Conservation (phyloP, 2,797 vertebrate genomes). For the Tauraco hartlaubi region DNA sequence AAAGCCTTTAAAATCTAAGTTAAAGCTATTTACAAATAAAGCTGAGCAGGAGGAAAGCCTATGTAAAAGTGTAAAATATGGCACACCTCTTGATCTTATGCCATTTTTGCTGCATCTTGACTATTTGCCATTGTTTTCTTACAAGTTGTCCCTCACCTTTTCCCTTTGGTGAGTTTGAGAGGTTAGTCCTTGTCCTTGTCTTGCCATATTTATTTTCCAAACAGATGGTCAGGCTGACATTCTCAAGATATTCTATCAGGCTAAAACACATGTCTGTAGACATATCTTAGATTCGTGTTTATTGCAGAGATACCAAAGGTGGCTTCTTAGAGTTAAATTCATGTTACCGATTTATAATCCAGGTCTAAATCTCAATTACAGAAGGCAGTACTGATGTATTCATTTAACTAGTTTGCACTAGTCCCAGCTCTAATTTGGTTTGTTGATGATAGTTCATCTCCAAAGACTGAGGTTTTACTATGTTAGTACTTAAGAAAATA, state of each 20-base stretch:
- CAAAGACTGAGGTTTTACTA: background rate
- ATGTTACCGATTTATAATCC: background rate
- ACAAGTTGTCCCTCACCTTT: background rate
- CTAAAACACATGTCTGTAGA: background rate
- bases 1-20: background rate
- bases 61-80: background rate
- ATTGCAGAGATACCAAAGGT: background rate
- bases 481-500: background rate
- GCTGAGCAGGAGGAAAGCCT: background rate
- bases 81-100: background rate
- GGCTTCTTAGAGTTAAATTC: background rate
- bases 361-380: background rate
- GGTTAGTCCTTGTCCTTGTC: background rate
- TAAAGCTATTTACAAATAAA: background rate
- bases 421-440: background rate
- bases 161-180: background rate
- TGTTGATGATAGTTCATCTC: slow-evolving; percentile 4
- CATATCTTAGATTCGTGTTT: background rate
- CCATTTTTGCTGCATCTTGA: background rate
- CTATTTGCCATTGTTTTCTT: background rate
- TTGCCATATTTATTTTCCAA: background rate
- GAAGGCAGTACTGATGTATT: background rate
- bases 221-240: background rate
- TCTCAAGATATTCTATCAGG: background rate
- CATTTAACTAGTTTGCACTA: slow-evolving; percentile 5